These are phyloP conservation scores for Enoplosus armatus DNA, from an alignment of 2,797 vertebrate genomes.

Conservation along the genomic window DNA sequence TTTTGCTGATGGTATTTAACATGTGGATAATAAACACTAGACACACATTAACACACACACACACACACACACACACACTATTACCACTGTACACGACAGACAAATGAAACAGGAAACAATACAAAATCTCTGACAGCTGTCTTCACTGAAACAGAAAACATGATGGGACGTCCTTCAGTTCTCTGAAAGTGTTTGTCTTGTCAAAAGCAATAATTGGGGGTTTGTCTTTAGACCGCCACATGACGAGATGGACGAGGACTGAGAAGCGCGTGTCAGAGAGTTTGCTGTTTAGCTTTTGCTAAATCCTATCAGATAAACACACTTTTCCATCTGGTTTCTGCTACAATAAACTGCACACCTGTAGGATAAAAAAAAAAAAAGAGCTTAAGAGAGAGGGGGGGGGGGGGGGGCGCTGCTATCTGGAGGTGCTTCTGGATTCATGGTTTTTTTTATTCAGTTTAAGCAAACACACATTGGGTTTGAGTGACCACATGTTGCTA, in stretches of 20 bases:
- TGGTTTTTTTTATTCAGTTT: neutral
- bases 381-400: neutral
- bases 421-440: neutral
- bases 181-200: neutral
- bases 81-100: constrained; percentile 16
- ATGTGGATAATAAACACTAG: neutral
- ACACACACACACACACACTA: neutral
- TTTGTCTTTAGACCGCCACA: neutral
- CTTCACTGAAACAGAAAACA: neutral
- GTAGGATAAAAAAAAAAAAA: constrained; percentile 35
- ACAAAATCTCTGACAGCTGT: constrained; percentile 41
- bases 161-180: neutral
- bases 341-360: constrained; percentile 40
- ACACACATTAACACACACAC: constrained; percentile 3
- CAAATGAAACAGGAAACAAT: neutral
- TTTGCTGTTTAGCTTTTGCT: neutral
- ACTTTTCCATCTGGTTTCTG: constrained; percentile 1
- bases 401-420: constrained; percentile 26
- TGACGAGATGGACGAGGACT: neutral
- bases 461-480: constrained; percentile 30
- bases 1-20: no score
- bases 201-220: neutral
- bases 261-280: constrained; percentile 3
- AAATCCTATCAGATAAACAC: constrained; percentile 11
- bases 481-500: constrained; percentile 25